Percentiles rank a stretch among this genome's conserved stretches.
Evolutionary conservation across 1,140 invertebrate species (phyloP).

Genomic region (Melipona quadrifasciata): DNA sequence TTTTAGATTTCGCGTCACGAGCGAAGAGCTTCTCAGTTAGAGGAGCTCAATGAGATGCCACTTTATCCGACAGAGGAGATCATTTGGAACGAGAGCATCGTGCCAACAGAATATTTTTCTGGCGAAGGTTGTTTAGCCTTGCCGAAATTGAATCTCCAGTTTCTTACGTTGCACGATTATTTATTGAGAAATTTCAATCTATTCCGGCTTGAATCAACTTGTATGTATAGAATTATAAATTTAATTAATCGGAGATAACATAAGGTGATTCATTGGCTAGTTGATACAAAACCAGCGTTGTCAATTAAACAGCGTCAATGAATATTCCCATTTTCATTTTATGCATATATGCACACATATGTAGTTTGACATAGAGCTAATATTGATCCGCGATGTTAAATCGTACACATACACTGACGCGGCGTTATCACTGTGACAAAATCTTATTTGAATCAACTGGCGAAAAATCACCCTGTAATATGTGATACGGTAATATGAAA

Average conservation of each 20-base stretch:
- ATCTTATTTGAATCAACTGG: background rate
- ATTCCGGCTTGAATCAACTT: conserved; percentile 98
- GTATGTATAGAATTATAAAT: conserved; percentile 83
- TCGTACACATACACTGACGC: background rate
- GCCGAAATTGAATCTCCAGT: conserved; percentile 99
- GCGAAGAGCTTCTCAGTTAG: conserved; percentile 93
- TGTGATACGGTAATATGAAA: background rate
- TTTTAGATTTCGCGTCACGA: conserved; percentile 92
- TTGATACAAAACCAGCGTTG: background rate
- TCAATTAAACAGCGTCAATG: background rate
- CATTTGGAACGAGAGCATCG: conserved; percentile 99
- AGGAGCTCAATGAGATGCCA: conserved; percentile 98
- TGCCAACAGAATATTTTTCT: conserved; percentile 98
- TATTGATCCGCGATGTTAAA: background rate
- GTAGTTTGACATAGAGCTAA: background rate
- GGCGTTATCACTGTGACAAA: background rate
- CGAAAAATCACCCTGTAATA: background rate
- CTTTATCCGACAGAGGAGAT: conserved; percentile 99
- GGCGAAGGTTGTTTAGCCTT: conserved; percentile 97
- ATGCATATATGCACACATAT: background rate
- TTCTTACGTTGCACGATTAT: conserved; percentile 99
- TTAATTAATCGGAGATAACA: background rate
- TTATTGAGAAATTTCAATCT: conserved; percentile 98
- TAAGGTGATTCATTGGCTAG: background rate
- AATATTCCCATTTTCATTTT: background rate